These are phyloP conservation scores for Bombus superbus DNA, from an alignment of 1,140 invertebrate species.

Conservation along the genomic window DNA sequence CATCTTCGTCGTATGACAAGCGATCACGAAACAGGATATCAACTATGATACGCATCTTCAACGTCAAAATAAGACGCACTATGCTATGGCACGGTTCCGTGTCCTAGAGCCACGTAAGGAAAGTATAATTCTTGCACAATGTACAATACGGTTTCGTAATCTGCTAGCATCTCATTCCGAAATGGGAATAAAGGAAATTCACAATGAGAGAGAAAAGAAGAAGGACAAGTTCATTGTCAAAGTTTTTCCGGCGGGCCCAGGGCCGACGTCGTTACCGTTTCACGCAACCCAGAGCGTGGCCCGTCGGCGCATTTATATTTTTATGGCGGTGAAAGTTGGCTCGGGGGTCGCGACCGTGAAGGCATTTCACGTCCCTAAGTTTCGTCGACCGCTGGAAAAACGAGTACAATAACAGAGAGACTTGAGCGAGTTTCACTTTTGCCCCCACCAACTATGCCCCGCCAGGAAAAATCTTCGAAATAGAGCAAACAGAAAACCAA, in stretches of 20 bases:
- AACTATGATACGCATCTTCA: background rate
- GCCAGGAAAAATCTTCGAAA: slow-evolving; percentile 33
- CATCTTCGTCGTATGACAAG: no score
- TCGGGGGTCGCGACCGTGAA: slow-evolving; percentile 72
- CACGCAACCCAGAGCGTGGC: slow-evolving; percentile 73
- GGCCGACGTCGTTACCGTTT: slow-evolving; percentile 63
- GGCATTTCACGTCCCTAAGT: slow-evolving; percentile 71
- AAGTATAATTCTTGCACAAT: background rate
- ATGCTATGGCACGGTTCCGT: background rate
- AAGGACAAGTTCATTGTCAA: slow-evolving; percentile 22
- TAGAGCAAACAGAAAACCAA: slow-evolving; percentile 55
- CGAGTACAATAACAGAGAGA: slow-evolving; percentile 67
- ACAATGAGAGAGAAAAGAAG: no score
- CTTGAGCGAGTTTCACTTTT: slow-evolving; percentile 77
- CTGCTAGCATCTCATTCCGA: background rate
- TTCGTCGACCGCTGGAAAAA: slow-evolving; percentile 74
- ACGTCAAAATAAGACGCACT: background rate
- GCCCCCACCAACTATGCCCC: slow-evolving; percentile 3
- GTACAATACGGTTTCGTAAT: background rate
- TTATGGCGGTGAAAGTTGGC: slow-evolving; percentile 81
- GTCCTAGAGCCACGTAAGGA: background rate
- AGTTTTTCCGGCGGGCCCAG: slow-evolving; percentile 4
- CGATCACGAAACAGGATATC: background rate
- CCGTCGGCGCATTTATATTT: slow-evolving; percentile 77
- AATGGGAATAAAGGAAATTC: background rate